These are phyloP conservation scores for Nasonia giraulti DNA, from an alignment of 1,140 invertebrate species.

Conservation along the genomic window DNA sequence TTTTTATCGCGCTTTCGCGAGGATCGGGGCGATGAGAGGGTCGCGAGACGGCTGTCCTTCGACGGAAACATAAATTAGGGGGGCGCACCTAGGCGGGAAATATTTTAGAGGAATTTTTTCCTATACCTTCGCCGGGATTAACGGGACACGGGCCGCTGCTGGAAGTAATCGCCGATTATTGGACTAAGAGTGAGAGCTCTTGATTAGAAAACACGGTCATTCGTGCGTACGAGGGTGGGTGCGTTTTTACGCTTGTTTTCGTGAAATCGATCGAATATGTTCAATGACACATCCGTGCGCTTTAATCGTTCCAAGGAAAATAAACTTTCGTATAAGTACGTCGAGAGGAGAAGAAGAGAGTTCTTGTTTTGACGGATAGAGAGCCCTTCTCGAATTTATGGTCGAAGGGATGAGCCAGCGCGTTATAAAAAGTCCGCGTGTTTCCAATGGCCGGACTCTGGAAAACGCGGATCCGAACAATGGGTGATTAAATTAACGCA, in stretches of 20 bases:
- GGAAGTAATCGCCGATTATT: conserved; percentile 39
- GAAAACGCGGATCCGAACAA: conserved; percentile 43
- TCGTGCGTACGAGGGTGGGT: background rate
- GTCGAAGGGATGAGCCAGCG: background rate
- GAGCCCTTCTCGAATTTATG: conserved; percentile 46
- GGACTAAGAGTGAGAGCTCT: background rate
- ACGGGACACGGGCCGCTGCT: conserved; percentile 1
- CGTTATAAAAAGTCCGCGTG: conserved; percentile 35
- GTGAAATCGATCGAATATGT: too few relatives aligned
- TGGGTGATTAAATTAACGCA: conserved; percentile 49
- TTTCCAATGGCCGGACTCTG: background rate
- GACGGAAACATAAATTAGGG: conserved; percentile 41
- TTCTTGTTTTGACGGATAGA: conserved; percentile 50
- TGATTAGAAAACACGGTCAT: background rate
- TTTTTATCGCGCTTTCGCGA: conserved; percentile 43
- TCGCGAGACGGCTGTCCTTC: background rate
- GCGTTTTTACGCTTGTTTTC: background rate
- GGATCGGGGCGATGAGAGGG: background rate
- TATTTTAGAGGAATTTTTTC: conserved; percentile 29
- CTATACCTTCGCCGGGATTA: conserved; percentile 6
- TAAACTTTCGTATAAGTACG: conserved; percentile 25
- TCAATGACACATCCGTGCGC: background rate
- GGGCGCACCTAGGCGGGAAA: conserved; percentile 35
- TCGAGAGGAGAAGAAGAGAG: conserved; percentile 1
- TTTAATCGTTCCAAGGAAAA: conserved; percentile 36